Conservation (phyloP, 2,888 invertebrate species). For the Graphium colonna region DNA sequence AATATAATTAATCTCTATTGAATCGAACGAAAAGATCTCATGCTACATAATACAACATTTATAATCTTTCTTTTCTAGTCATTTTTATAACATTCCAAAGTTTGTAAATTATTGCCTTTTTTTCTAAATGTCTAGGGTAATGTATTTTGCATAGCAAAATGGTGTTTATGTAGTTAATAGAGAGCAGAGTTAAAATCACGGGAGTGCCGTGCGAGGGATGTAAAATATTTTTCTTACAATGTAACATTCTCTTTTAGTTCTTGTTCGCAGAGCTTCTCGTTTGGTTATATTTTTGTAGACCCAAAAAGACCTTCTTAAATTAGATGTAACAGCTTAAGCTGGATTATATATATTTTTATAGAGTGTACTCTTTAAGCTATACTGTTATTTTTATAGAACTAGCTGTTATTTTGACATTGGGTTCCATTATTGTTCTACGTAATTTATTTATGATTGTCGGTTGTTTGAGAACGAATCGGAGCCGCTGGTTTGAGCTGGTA, state of each 20-base stretch:
- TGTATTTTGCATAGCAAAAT: conserved; percentile 79
- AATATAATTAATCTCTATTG: conserved; percentile 21
- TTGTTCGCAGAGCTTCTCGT: conserved; percentile 50
- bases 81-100: conserved; percentile 76
- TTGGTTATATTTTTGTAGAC: conserved; percentile 65
- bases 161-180: conserved; percentile 64
- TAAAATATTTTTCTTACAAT: conserved; percentile 39
- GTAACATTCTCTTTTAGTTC: conserved; percentile 33
- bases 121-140: conserved; percentile 62
- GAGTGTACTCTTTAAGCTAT: conserved; percentile 72
- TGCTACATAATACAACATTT: conserved; percentile 43
- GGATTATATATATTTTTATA: conserved; percentile 77
- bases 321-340: conserved; percentile 71
- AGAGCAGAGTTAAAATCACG: conserved; percentile 49
- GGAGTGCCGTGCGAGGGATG: conserved; percentile 47
- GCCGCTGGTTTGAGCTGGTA: conserved; percentile 32
- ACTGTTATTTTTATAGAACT: conserved; percentile 77
- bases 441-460: conserved; percentile 48
- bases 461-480: conserved; percentile 33
- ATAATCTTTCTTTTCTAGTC: conserved; percentile 67
- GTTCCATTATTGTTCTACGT: conserved; percentile 46
- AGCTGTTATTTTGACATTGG: conserved; percentile 55
- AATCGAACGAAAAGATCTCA: conserved; percentile 57
- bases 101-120: conserved; percentile 55
- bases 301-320: conserved; percentile 61